These are phyloP conservation scores for Crocallis elinguaria DNA, from an alignment of 2,888 invertebrate genomes.

Conservation along the genomic window DNA sequence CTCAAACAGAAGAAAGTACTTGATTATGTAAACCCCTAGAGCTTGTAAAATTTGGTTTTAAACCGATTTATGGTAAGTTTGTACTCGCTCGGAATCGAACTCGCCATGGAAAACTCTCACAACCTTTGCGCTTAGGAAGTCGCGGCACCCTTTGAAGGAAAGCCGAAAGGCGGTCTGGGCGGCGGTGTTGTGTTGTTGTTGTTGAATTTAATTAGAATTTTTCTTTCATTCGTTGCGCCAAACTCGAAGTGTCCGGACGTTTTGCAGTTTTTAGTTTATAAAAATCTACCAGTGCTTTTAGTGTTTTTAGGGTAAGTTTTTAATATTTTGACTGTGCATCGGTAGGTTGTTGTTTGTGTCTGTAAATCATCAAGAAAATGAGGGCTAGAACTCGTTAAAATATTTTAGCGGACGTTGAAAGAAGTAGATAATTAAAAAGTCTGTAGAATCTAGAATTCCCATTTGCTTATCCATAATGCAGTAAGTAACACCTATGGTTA, in stretches of 20 bases:
- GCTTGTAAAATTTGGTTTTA: too few relatives aligned
- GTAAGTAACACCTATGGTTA: too few relatives aligned
- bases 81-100: conserved; percentile 11
- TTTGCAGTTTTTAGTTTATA: not conserved
- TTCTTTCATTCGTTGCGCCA: conserved; percentile 21
- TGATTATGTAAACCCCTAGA: too few relatives aligned
- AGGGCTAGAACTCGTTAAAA: too few relatives aligned
- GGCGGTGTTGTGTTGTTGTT: too few relatives aligned
- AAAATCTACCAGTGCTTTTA: not conserved
- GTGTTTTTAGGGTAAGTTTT: not conserved
- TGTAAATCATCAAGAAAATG: too few relatives aligned
- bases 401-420: too few relatives aligned
- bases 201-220: not conserved
- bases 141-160: conserved; percentile 30
- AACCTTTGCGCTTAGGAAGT: conserved; percentile 25
- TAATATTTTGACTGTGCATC: not conserved
- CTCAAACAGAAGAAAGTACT: too few relatives aligned
- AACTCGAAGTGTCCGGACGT: conserved; percentile 8
- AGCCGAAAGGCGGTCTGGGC: conserved; percentile 25
- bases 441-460: too few relatives aligned
- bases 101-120: conserved; percentile 25
- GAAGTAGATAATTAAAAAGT: too few relatives aligned
- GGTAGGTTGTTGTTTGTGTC: too few relatives aligned
- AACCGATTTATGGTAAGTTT: not conserved
- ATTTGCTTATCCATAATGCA: too few relatives aligned